Percentiles rank a stretch among this genome's conserved stretches.
phyloP scores from a whole-genome alignment of 2,113 vertebrate genomes.

The Ctenomys sociabilis region DNA sequence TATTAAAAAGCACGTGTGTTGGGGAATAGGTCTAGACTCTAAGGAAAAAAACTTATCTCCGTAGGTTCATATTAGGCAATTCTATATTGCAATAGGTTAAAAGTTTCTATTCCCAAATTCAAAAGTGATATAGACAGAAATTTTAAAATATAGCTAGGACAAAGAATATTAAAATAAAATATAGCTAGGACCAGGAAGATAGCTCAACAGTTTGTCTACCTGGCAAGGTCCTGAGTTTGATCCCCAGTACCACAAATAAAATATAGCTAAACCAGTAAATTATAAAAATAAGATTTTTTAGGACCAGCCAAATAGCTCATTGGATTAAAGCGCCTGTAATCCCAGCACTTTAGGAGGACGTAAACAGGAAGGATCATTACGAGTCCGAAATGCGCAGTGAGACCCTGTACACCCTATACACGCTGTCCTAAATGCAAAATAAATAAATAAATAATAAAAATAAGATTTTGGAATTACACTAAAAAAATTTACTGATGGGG shows the following conservation, averaged over 20 bases:
- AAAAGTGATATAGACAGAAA: slow-evolving; percentile 24
- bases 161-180: no score
- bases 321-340: no score
- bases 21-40: background rate
- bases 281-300: slow-evolving; percentile 21
- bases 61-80: background rate
- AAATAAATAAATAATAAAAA: slow-evolving; percentile 27
- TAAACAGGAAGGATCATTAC: no score
- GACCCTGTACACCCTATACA: no score
- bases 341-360: no score
- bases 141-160: background rate
- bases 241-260: no score
- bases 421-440: background rate
- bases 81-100: background rate
- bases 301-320: no score
- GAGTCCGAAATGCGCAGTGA: no score
- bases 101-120: background rate
- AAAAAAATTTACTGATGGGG: background rate
- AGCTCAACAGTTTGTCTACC: no score
- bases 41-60: background rate
- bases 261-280: background rate
- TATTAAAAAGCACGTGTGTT: slow-evolving; percentile 4
- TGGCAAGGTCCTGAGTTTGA: no score
- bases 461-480: background rate
- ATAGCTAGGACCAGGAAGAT: no score